Evolutionary conservation across 2,888 invertebrate species (phyloP), one percentile per base, ranked within the genome.

Genomic region (Idaea straminata): DNA sequence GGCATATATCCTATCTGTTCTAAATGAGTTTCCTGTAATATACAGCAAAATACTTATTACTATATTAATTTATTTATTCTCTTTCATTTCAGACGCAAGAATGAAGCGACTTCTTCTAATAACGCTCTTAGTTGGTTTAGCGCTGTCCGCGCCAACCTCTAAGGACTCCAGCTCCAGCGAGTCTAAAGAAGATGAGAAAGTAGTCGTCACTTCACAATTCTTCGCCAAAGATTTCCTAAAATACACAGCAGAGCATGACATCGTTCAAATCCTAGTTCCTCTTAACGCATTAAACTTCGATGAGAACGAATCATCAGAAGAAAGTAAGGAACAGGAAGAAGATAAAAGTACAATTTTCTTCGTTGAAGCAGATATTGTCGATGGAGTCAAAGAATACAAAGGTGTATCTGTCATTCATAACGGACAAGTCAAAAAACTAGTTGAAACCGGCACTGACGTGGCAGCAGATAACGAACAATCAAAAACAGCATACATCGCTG

Each of bases 361-460:
- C 35, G 69, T 72, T 2, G 74, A 82, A 77, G 83, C 81, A 34
- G 83, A 82, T 15, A 47, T 73, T 7, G 69, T 73, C 16, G 67
- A 74, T 5, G 80, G 78, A 2, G 66, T 70, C 3, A 74, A 70
- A 35, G 71, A 77, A 3, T 76, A 83, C 69, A 78, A 83, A 78
- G 85, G 85, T 4, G 65, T 86, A 0, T 85, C 80, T 16, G 70
- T 77, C 0, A 59, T 81, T 0, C 78, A 77, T 38, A 70, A 82
- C 4, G 74, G 72, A 5, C 65, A 68, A 13, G 77, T 72, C 0
- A 80, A 70, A 1, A 82, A 81, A 69, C 62, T 86, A 3, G 69
- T 86, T 4, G 80, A 81, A 4, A 77, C 83, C 35, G 85, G 83
- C 0, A 80, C 79, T 59, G 83, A 81, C 59, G 72, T 76, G 0